Conservation (phyloP, 2,113 vertebrate genomes). For the Tapirus terrestris region DNA sequence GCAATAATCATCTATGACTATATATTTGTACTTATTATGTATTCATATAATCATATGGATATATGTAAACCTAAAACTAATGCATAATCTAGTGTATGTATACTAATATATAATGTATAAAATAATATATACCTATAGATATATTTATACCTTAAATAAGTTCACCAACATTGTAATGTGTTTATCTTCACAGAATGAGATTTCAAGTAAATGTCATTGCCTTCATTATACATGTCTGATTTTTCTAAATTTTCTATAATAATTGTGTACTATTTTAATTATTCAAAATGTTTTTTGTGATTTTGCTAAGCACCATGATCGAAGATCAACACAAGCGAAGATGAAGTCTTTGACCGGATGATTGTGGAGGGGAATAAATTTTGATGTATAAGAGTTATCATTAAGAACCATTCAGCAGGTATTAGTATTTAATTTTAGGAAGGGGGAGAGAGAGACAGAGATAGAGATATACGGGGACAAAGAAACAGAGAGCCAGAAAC, state of each 20-base stretch:
- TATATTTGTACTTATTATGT: neutral
- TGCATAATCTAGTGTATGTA: neutral
- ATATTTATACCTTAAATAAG: neutral
- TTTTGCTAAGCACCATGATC: neutral
- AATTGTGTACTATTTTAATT: neutral
- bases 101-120: neutral
- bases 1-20: neutral
- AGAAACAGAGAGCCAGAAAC: neutral
- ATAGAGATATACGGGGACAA: neutral
- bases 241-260: neutral
- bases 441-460: neutral
- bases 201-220: neutral
- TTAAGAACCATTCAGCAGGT: neutral
- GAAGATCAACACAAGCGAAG: neutral
- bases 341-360: neutral
- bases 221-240: neutral
- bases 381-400: neutral
- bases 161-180: neutral
- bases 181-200: neutral
- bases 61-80: neutral
- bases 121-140: neutral
- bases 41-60: neutral
- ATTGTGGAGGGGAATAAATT: neutral
- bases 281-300: neutral
- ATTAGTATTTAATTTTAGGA: neutral